Percentiles rank a stretch among this genome's conserved stretches.
Conservation (phyloP, 1,140 invertebrate species). For the Hermatobates lingyangjiaoensis region DNA sequence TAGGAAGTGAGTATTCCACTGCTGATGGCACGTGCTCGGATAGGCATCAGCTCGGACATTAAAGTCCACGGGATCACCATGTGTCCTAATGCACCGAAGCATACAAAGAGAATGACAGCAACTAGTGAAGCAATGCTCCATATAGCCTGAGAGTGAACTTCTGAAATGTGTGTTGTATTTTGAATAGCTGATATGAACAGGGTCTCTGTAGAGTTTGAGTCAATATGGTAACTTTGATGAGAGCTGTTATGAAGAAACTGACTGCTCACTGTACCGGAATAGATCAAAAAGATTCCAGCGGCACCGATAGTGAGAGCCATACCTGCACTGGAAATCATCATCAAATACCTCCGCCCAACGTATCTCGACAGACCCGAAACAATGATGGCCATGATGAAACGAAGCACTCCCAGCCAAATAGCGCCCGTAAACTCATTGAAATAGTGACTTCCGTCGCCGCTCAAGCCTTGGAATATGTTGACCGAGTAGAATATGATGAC, state of each 20-base stretch:
- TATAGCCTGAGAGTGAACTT: neutral
- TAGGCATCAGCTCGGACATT: slow-evolving; percentile 27
- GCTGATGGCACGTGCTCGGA: slow-evolving; percentile 27
- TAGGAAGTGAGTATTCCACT: slow-evolving; percentile 34
- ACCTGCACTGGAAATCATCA: slow-evolving; percentile 30
- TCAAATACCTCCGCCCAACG: slow-evolving; percentile 29
- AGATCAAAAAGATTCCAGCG: neutral
- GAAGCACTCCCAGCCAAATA: slow-evolving; percentile 28
- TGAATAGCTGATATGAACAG: neutral
- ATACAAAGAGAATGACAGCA: slow-evolving; percentile 31
- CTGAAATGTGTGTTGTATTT: neutral
- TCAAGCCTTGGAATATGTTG: slow-evolving; percentile 35
- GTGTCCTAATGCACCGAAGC: slow-evolving; percentile 32
- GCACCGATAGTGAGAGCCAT: slow-evolving; percentile 25
- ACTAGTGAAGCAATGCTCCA: slow-evolving; percentile 21
- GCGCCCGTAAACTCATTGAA: slow-evolving; percentile 28
- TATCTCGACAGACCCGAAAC: slow-evolving; percentile 29
- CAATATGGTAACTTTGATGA: neutral
- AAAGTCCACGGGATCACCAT: slow-evolving; percentile 42
- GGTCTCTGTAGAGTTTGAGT: neutral
- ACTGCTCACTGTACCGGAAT: neutral
- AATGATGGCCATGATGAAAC: slow-evolving; percentile 30
- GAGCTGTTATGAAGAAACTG: neutral
- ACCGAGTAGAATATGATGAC: slow-evolving; percentile 49
- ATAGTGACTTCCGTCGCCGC: too few relatives aligned